Evolutionary conservation across 2,113 vertebrate genomes (phyloP), one percentile per base, ranked within the genome.

Genomic region (Hyaena hyaena): DNA sequence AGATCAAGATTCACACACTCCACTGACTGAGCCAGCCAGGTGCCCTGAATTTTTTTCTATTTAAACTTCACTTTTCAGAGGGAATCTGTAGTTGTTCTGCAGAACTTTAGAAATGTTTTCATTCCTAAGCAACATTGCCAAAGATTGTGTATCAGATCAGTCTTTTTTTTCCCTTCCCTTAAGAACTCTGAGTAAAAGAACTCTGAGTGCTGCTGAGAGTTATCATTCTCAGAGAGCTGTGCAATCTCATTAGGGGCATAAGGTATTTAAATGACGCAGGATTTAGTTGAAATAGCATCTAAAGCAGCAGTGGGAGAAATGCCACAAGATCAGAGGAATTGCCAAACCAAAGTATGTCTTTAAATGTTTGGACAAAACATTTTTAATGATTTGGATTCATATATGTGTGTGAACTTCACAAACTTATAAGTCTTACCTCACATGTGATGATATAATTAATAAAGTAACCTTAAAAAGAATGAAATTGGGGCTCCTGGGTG

Each of bases 291-390:
- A 88, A 88, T 88, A 74, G 35, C 5, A 45, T 43, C 35, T 80
- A 74, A 88, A 23, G 45, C 69, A 84, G 79, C 26, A 74, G 39
- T 17, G 26, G 35, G 84, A 45, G 43, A 55, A 24, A n/a, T 82
- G 23, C 17, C 31, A 66, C 31, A 92, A 92, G 58, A 24, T 50
- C 55, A 50, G 35, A 89, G 19, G 66, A 88, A 53, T 65, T 79
- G 73, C 79, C 48, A 63, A 76, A 53, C 8, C 14, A 87, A 68
- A 2, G 0, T 61, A 24, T 90, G 23, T 39, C 69, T 87, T 93
- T 63, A 93, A 97, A 91, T 93, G 24, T 77, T 63, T 71, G 48
- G 24, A 55, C 24, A 90, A 76, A 94, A 28, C 39, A 39, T 79
- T 83, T 83, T 66, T 71, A 5, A 16, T 61, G 74, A 39, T 61